Base-by-base conservation (phyloP, 2,797 vertebrate species). In the Thalassophryne amazonica region DNA sequence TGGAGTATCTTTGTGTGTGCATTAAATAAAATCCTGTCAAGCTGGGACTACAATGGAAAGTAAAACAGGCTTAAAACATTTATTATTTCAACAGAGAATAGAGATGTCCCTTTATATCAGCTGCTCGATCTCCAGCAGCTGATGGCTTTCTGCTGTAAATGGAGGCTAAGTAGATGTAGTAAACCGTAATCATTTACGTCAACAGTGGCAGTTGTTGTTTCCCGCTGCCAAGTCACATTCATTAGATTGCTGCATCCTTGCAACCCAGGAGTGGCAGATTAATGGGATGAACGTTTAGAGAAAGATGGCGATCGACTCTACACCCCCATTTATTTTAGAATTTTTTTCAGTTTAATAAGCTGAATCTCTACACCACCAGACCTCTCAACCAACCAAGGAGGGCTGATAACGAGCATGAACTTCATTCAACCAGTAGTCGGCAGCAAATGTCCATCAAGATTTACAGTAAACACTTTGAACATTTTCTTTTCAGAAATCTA, bases 111-210 rank as follows among this genome's bases (percentile, higher is more conserved):
- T 42, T 50, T 37, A 48, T 62, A 62, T 81, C 63, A 54, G 24
- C 78, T 69, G 57, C 22, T 54, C 54, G 33, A 8, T 64, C 60
- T 59, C 38, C 50, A 24, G 33, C 62, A 55, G 61, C 66, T 52
- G 38, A 67, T 52, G 56, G 53, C 55, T 63, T 58, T 67, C 63
- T 63, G 67, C 62, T 64, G 63, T 74, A 76, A 79, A 80, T 38
- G 51, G 60, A 58, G 55, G 51, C 76, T 70, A 78, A 82, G 80
- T 77, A 66, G 73, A 76, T 5, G 36, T 66, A 66, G 76, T 73
- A 81, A 80, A 83, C 73, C 74, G 57, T 69, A 68, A 81, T 83
- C 65, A 63, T 62, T 86, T 66, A 74, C 76, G 79, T 78, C 72
- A 80, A 52, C 65, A 28, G 57, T 66, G 64, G 71, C 75, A 69